Evolutionary conservation across 2,888 invertebrate genomes (phyloP).

Genomic region (Eremobia ochroleuca): DNA sequence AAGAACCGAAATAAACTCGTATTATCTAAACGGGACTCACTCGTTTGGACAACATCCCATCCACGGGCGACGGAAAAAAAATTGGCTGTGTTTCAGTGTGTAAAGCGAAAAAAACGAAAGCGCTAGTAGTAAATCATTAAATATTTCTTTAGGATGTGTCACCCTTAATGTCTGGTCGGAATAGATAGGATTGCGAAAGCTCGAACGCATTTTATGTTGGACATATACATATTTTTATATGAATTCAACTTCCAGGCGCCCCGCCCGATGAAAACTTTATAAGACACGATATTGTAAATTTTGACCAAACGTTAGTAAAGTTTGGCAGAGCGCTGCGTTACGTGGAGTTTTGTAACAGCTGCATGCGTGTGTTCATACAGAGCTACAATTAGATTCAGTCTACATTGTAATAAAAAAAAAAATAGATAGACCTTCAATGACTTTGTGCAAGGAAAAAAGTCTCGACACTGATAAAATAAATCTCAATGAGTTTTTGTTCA

Average conservation of each 20-base stretch:
- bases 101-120: slow-evolving; percentile 72
- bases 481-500: neutral
- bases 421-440: slow-evolving; percentile 30
- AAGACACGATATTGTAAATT: slow-evolving; percentile 60
- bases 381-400: slow-evolving; percentile 53
- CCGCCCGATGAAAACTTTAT: slow-evolving; percentile 72
- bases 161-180: slow-evolving; percentile 73
- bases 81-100: slow-evolving; percentile 84
- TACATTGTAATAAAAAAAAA: slow-evolving; percentile 32
- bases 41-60: slow-evolving; percentile 79
- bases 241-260: slow-evolving; percentile 68
- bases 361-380: slow-evolving; percentile 48
- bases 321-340: slow-evolving; percentile 65
- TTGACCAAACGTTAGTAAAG: slow-evolving; percentile 63
- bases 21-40: slow-evolving; percentile 88
- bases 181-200: slow-evolving; percentile 77
- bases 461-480: neutral
- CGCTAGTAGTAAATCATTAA: slow-evolving; percentile 81
- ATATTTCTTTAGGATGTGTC: slow-evolving; percentile 80
- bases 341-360: slow-evolving; percentile 65
- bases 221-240: slow-evolving; percentile 70
- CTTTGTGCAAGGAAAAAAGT: neutral
- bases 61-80: slow-evolving; percentile 78
- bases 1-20: slow-evolving; percentile 87
- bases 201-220: slow-evolving; percentile 66